A percentile compares a stretch with the other conserved stretches of the same genome.
These are phyloP conservation scores for Propsilocerus akamusi DNA, from an alignment of 1,140 invertebrate species.

Conservation along the genomic window DNA sequence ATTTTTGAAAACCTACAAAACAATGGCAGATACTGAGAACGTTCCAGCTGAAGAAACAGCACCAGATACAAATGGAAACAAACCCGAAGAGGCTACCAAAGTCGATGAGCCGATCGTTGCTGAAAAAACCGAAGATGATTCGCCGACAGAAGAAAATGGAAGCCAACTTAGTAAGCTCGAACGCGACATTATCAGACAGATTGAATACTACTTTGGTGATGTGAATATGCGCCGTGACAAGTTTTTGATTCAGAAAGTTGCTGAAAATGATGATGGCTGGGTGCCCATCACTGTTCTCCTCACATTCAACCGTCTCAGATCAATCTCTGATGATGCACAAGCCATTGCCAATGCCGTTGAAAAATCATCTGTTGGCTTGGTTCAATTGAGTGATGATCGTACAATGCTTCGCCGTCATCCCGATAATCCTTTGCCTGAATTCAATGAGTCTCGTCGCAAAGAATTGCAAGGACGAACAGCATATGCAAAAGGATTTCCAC, in stretches of 20 bases:
- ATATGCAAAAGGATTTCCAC: constrained; percentile 80
- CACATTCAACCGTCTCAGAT: constrained; percentile 73
- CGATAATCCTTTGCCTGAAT: constrained; percentile 62
- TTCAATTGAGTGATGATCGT: constrained; percentile 65
- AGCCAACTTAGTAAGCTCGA: constrained; percentile 31
- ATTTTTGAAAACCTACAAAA: too few species aligned
- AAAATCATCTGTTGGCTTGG: constrained; percentile 50
- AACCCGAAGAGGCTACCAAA: not conserved
- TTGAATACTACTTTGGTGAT: constrained; percentile 59
- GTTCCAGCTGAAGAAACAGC: not conserved
- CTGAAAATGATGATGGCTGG: constrained; percentile 74
- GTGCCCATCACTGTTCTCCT: constrained; percentile 64
- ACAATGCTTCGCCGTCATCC: constrained; percentile 63
- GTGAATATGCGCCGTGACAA: constrained; percentile 78
- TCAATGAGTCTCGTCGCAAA: constrained; percentile 63
- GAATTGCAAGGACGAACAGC: constrained; percentile 55
- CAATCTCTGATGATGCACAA: constrained; percentile 44
- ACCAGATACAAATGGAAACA: not conserved
- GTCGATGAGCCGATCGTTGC: not conserved
- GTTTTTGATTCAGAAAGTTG: constrained; percentile 66
- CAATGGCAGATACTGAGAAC: constrained; percentile 2
- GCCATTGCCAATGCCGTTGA: constrained; percentile 55
- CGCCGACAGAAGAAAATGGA: constrained; percentile 8
- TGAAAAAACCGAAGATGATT: not conserved
- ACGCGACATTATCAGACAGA: constrained; percentile 35